Percentiles rank a stretch among this genome's conserved stretches.
phyloP scores from a whole-genome alignment of 2,888 invertebrate genomes.

The Apotomis turbidana region DNA sequence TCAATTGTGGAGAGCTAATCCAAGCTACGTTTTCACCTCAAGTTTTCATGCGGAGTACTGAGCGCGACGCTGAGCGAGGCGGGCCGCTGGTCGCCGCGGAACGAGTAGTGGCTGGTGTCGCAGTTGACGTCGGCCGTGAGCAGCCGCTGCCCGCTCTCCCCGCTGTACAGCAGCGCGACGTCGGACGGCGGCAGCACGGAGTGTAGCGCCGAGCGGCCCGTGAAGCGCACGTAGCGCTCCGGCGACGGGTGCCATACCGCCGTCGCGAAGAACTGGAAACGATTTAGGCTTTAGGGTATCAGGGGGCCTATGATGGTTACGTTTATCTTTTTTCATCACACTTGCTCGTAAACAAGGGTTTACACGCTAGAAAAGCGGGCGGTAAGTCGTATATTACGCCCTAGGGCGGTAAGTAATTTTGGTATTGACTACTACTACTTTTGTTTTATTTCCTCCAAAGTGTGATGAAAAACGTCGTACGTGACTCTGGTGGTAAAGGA shows the following conservation, averaged over 20 bases:
- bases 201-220: slow-evolving; percentile 67
- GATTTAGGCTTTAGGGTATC: neutral
- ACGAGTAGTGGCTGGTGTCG: slow-evolving; percentile 61
- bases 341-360: too few species aligned
- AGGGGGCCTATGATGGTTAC: too few species aligned
- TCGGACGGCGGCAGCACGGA: slow-evolving; percentile 68
- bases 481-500: too few species aligned
- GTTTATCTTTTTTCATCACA: too few species aligned
- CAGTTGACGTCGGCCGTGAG: slow-evolving; percentile 63
- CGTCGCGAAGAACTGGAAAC: slow-evolving; percentile 69
- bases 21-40: slow-evolving; percentile 55
- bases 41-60: slow-evolving; percentile 70
- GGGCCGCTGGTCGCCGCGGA: slow-evolving; percentile 68
- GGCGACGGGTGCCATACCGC: slow-evolving; percentile 78
- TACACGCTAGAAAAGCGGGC: too few species aligned
- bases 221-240: slow-evolving; percentile 71
- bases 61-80: slow-evolving; percentile 63
- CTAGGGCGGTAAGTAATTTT: too few species aligned
- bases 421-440: too few species aligned
- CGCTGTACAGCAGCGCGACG: slow-evolving; percentile 60
- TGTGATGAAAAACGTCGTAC: too few species aligned
- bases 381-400: too few species aligned
- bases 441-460: too few species aligned
- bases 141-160: slow-evolving; percentile 56
- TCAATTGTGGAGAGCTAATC: too few species aligned